Evolutionary conservation across 2,888 invertebrate species (phyloP), one percentile per base, ranked within the genome.

Genomic region (Eupithecia pulchellata): DNA sequence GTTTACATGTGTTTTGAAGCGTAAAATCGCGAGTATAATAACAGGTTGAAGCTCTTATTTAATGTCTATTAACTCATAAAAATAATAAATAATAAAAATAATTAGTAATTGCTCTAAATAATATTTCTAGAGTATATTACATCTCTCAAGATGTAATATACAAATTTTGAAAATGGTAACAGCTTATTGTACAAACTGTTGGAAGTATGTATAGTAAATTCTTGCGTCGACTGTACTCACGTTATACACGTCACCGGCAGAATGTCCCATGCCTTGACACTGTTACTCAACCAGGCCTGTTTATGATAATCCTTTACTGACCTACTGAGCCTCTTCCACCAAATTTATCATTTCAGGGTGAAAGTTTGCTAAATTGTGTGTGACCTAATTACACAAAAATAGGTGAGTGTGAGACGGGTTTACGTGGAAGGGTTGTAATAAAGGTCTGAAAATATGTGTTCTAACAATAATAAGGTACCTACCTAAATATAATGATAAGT

Each of bases 291-390:
- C 57, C 60, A 60, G 42, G 5, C 66, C 52, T 57, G 58, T 66
- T 64, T 62, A 69, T 70, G 69, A 57, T 72, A 72, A 72, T 72
- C 72, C 72, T 66, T 62, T 25, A 20, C 52, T 66, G 72, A 66
- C 73, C 70, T 30, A 62, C 55, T 67, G 32, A 42, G 29, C 25
- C n/a, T 25, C 34, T 29, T 30, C 29, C 29, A 47, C 39, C 61
- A 6, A 57, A 55, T 57, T 29, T 29, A 57, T 29, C 57, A 57
- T 57, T 27, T 29, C 11, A 52, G 25, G 52, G 52, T 52, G 25
- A 52, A 52, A 52, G 25, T 52, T 52, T 39, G 32, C 13, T 61
- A 34, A 61, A 32, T 13, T 61, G n/a, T 32, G 61, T 61, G n/a
- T 32, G 61, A n/a, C 20, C 61, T 61, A 52, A 52, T 52, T 52